Percentiles rank a stretch among this genome's conserved stretches.
Conservation (phyloP, 2,113 vertebrate genomes). For the Meriones unguiculatus region DNA sequence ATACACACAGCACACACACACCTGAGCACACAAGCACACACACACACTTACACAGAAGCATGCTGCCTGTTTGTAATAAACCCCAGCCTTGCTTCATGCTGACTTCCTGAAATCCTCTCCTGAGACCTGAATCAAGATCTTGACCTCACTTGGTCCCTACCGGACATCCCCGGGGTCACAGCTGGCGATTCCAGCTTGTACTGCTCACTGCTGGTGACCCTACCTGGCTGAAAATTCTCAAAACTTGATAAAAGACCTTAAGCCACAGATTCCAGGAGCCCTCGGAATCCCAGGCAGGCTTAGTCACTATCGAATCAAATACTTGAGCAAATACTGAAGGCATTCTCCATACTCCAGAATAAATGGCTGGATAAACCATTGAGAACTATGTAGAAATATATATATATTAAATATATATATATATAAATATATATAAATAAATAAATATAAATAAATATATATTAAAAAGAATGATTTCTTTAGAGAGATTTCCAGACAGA, state of each 20-base stretch:
- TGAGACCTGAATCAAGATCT: not conserved
- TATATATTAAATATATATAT: not conserved
- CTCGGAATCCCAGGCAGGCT: not conserved
- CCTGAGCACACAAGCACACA: not conserved
- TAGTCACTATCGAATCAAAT: not conserved
- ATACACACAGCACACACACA: not conserved
- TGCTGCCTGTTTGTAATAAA: not conserved
- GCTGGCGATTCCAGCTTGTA: not conserved
- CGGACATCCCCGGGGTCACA: not conserved
- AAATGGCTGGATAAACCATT: not conserved
- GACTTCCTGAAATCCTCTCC: not conserved
- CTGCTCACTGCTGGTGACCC: not conserved
- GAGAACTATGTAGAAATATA: not conserved
- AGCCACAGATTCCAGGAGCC: not conserved
- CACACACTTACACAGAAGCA: not conserved
- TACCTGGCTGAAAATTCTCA: not conserved
- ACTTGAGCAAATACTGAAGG: not conserved
- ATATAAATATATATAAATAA: not conserved
- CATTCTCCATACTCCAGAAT: not conserved
- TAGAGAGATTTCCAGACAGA: not conserved
- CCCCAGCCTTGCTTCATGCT: not conserved
- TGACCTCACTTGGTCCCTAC: not conserved
- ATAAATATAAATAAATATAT: not conserved
- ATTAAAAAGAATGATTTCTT: not conserved
- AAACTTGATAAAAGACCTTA: conserved; percentile 31